Evolutionary conservation across 92 coral and sea anemone species (phyloP).

Genomic region (Epizoanthus stellaris): DNA sequence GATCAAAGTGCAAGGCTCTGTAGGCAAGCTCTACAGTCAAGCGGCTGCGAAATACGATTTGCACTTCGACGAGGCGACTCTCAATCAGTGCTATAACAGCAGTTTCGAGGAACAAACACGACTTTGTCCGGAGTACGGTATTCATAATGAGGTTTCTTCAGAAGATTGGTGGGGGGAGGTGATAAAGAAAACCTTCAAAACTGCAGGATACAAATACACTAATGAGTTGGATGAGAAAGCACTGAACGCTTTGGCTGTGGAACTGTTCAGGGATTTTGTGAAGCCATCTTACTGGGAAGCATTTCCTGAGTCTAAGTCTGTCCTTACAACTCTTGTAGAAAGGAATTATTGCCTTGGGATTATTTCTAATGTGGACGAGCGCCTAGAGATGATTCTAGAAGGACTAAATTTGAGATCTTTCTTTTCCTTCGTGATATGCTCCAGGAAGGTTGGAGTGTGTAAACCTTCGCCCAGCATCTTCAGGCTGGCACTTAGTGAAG

Average conservation of each 20-base stretch:
- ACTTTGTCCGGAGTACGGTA: constrained; percentile 84
- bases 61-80: constrained; percentile 41
- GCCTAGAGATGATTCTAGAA: constrained; percentile 71
- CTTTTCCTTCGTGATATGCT: constrained; percentile 75
- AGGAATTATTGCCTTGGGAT: constrained; percentile 71
- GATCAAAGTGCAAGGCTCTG: constrained; percentile 80
- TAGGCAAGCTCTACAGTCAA: constrained; percentile 76
- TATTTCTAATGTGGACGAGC: constrained; percentile 90
- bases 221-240: constrained; percentile 46
- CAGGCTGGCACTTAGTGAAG: constrained; percentile 66
- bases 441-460: constrained; percentile 65
- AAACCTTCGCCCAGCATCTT: constrained; percentile 82
- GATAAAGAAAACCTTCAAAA: constrained; percentile 64
- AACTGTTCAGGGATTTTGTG: constrained; percentile 69
- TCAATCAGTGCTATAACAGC: constrained; percentile 67
- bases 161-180: constrained; percentile 82
- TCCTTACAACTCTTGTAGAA: constrained; percentile 59
- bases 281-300: constrained; percentile 72
- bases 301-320: constrained; percentile 78
- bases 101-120: constrained; percentile 64
- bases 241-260: constrained; percentile 52
- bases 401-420: constrained; percentile 56
- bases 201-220: constrained; percentile 49
- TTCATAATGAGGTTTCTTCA: constrained; percentile 54
- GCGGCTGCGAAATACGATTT: constrained; percentile 70